A percentile compares a stretch with the other conserved stretches of the same genome.
Evolutionary conservation across 2,113 vertebrate genomes (phyloP).

Genomic region (Pongo pygmaeus): DNA sequence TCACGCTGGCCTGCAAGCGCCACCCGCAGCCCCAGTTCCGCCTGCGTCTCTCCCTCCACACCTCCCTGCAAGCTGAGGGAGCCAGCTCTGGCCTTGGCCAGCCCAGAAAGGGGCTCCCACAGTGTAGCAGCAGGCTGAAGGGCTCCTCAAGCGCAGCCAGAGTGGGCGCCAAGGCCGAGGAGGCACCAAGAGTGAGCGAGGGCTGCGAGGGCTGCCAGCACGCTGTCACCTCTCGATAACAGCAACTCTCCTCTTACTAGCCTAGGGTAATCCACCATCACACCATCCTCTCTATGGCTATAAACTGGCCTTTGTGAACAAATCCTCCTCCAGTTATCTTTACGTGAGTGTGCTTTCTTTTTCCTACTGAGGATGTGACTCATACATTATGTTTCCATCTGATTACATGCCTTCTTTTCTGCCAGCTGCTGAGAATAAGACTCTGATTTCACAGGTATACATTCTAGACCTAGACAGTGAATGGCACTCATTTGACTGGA

Average conservation of each 20-base stretch:
- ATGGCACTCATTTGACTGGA: background rate
- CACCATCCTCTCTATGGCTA: background rate
- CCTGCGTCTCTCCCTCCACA: too few relatives aligned
- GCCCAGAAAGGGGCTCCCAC: too few relatives aligned
- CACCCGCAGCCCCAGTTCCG: too few relatives aligned
- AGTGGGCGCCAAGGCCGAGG: too few relatives aligned
- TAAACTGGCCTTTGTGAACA: background rate
- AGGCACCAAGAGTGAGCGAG: too few relatives aligned
- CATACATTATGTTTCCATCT: background rate
- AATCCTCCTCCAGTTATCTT: background rate
- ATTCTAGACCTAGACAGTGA: background rate
- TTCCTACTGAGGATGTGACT: background rate
- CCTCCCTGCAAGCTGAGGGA: too few relatives aligned
- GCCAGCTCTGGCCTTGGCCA: too few relatives aligned
- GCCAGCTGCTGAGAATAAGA: background rate
- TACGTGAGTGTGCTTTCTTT: background rate
- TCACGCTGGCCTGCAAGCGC: too few relatives aligned
- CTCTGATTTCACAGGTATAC: background rate
- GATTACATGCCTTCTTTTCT: background rate
- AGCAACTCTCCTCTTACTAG: background rate
- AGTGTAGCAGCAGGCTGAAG: too few relatives aligned
- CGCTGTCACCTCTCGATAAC: too few relatives aligned
- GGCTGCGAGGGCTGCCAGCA: too few relatives aligned
- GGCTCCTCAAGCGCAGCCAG: too few relatives aligned
- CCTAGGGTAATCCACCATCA: background rate